Evolutionary conservation across 2,113 vertebrate genomes (phyloP).

Genomic region (Mus spicilegus): DNA sequence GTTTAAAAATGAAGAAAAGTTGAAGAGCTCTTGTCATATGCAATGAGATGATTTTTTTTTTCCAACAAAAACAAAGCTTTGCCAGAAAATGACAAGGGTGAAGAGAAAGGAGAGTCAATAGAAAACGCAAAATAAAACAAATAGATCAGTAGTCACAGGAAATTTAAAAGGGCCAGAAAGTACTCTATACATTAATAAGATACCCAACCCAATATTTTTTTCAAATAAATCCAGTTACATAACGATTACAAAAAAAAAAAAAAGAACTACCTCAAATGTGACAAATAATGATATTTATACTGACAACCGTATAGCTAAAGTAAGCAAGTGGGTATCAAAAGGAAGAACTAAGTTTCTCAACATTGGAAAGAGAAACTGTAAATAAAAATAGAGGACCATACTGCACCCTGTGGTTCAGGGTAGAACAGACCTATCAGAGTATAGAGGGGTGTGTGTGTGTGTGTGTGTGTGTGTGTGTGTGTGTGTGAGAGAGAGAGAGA

Average conservation of each 20-base stretch:
- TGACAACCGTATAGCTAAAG: not conserved
- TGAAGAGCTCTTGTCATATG: not conserved
- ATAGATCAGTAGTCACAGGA: not conserved
- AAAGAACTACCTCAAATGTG: not conserved
- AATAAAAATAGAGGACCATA: not conserved
- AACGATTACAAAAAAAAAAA: not conserved
- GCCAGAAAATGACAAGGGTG: not conserved
- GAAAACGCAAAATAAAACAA: not conserved
- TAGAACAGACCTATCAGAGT: not conserved
- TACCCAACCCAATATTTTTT: too few species aligned
- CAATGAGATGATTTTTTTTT: not conserved
- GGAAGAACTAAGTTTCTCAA: not conserved
- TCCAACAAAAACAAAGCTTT: not conserved
- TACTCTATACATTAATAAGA: not conserved
- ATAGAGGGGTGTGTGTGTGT: not conserved
- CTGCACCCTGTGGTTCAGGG: not conserved
- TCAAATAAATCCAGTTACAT: not conserved
- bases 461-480: not conserved
- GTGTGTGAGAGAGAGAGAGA: not conserved
- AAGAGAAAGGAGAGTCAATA: not conserved
- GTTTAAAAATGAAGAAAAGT: not conserved
- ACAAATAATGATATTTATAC: not conserved
- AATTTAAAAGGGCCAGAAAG: not conserved
- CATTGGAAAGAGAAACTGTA: not conserved
- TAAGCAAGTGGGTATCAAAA: not conserved